phyloP scores from a whole-genome alignment of 2,113 vertebrate genomes.

The Sapayoa aenigma region DNA sequence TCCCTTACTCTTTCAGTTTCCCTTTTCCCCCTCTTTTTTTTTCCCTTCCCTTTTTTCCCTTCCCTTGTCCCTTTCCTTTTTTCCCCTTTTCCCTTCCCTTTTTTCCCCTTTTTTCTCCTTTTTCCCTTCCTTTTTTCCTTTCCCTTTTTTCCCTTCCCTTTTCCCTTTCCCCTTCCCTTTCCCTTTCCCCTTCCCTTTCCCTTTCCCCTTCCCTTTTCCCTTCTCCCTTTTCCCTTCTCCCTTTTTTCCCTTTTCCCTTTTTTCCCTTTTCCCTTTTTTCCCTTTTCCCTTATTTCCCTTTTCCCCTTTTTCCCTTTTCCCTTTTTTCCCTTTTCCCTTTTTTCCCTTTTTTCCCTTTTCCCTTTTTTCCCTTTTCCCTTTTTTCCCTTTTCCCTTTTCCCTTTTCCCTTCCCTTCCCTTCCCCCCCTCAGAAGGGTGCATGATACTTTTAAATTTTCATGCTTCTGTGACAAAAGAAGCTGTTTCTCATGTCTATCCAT shows the following conservation, averaged over 20 bases:
- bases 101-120: not conserved
- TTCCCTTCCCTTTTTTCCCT: not conserved
- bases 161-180: not conserved
- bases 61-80: not conserved
- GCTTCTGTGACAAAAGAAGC: not conserved
- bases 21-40: no score
- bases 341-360: not conserved
- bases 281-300: not conserved
- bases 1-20: not conserved
- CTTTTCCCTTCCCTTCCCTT: not conserved
- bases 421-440: not conserved
- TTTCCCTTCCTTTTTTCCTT: not conserved
- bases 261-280: not conserved
- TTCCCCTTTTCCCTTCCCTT: not conserved
- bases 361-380: not conserved
- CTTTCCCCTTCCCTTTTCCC: not conserved
- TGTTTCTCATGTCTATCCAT: not conserved
- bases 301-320: not conserved
- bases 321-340: not conserved
- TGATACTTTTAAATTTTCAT: not conserved
- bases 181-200: not conserved
- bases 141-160: not conserved
- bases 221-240: not conserved
- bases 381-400: not conserved
- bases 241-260: not conserved